Evolutionary conservation across 2,888 invertebrate genomes (phyloP), one percentile per base, ranked within the genome.

Genomic region (Drepana falcataria): DNA sequence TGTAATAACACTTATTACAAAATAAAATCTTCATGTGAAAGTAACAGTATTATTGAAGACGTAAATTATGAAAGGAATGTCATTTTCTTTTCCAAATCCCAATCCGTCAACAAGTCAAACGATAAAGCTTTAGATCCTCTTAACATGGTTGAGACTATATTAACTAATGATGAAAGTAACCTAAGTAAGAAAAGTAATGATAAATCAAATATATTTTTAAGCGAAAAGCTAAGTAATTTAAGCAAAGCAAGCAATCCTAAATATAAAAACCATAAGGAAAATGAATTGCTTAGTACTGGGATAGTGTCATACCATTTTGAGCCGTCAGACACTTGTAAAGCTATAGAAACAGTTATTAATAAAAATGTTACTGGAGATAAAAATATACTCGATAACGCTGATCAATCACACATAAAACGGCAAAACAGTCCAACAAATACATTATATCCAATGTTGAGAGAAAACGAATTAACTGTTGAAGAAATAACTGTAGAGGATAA

Each of bases 71-170:
- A 62, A 48, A n/a, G 55, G 0, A 70, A 73, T 54, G 49, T 68
- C 2, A 49, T 69, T 49, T 75, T 74, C 35, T 54, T 69, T 52
- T 74, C 75, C 3, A 65, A 68, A 48, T 63, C 68, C 34, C 64
- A 69, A 57, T 35, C 49, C 21, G n/a, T n/a, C n/a, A 1, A 21
- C 21, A 21, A 21, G 0, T 3, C 49, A 5, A 21, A 53, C 40
- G 53, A 35, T 33, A 33, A 55, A 6, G 34, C 37, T 53, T 54
- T 73, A 52, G 70, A 78, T 47, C 81, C 82, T 41, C 44, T 79
- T 33, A 59, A 72, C 53, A 21, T 81, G 4, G 81, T 80, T 65
- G 77, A 83, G 68, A 69, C 74, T 35, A 55, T 78, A 47, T 57
- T 64, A 52, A 48, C 54, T 49, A 59, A 59, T 35, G 64, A 62